Conservation (phyloP, 2,888 invertebrate species). For the Aphodius granarius region DNA sequence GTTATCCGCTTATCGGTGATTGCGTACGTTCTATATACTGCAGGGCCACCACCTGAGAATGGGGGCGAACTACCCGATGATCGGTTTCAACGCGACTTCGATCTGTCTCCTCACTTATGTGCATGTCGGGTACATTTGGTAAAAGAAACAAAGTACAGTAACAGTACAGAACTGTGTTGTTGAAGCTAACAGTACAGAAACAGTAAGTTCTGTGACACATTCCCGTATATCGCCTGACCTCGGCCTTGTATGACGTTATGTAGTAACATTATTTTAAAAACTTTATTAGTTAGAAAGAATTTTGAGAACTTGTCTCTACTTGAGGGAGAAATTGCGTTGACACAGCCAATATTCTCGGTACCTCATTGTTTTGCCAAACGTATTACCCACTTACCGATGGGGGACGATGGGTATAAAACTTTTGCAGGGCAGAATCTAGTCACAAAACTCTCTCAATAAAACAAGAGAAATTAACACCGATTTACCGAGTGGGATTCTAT, state of each 20-base stretch:
- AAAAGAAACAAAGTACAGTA: not conserved
- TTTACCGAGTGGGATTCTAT: constrained; percentile 22
- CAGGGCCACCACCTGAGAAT: not conserved
- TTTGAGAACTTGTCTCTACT: too few relatives aligned
- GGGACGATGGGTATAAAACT: not conserved
- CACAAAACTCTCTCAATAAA: constrained; percentile 36
- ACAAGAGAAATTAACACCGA: constrained; percentile 37
- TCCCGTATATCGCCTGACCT: too few relatives aligned
- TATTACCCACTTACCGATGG: not conserved
- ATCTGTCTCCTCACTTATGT: not conserved
- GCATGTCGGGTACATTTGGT: not conserved
- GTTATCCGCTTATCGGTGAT: not conserved
- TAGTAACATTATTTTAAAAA: too few relatives aligned
- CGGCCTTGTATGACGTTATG: too few relatives aligned
- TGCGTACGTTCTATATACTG: not conserved
- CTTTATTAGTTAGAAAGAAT: too few relatives aligned
- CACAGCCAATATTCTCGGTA: not conserved
- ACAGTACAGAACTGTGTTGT: too few relatives aligned
- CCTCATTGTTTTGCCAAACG: not conserved
- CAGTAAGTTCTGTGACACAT: too few relatives aligned
- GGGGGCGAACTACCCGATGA: not conserved
- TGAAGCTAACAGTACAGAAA: too few relatives aligned
- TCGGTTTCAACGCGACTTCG: not conserved
- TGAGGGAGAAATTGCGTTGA: not conserved
- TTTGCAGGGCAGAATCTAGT: constrained; percentile 18